Evolutionary conservation across 64 coral and sea anemone species (phyloP).

Genomic region (Stichodactyla helianthus): DNA sequence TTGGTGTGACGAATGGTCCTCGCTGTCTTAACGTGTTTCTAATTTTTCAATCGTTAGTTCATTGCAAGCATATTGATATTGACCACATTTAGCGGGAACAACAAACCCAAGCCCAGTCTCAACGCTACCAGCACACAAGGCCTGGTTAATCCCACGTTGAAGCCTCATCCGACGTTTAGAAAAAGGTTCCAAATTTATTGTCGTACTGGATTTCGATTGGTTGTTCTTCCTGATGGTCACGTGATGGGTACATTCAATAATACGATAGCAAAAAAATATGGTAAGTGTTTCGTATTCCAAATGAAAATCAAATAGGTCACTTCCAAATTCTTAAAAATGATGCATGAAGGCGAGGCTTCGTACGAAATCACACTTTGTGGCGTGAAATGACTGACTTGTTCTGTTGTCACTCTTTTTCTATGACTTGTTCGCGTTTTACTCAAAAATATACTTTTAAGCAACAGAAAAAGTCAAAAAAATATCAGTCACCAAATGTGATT

Average conservation of each 20-base stretch:
- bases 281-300: neutral
- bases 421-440: too few species aligned
- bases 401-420: too few species aligned
- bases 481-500: too few species aligned
- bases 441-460: too few species aligned
- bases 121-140: neutral
- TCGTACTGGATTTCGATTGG: conserved; percentile 10
- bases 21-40: neutral
- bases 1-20: neutral
- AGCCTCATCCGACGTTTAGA: neutral
- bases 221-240: conserved; percentile 6
- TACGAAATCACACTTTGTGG: too few species aligned
- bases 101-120: conserved; percentile 14
- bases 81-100: neutral
- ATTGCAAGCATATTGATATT: conserved; percentile 15
- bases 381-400: too few species aligned
- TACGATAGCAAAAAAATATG: neutral
- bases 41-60: neutral
- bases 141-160: neutral
- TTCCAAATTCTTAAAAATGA: too few species aligned
- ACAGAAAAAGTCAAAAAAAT: too few species aligned
- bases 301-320: too few species aligned
- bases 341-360: too few species aligned
- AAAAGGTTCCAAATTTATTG: neutral
- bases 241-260: neutral